Base-by-base conservation (phyloP, 2,888 invertebrate species). In the Lycocerus yunnanus region DNA sequence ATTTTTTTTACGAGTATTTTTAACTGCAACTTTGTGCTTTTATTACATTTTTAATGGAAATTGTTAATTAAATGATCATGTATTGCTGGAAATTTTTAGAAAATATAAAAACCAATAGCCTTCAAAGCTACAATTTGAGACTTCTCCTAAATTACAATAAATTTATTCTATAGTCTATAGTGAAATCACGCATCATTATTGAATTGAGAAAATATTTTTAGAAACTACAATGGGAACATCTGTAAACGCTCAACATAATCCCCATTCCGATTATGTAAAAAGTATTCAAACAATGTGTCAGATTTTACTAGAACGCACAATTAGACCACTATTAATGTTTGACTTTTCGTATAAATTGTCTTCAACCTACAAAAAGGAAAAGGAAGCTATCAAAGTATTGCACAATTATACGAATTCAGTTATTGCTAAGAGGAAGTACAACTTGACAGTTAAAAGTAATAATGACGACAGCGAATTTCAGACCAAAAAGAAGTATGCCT, bases 151-250 rank as follows among this genome's bases (percentile, higher is more conserved):
- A n/a, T n/a, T n/a, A n/a, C n/a, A n/a, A n/a, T 13, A 58, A 21
- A 21, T 8, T n/a, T n/a, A n/a, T n/a, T n/a, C n/a, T n/a, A n/a
- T n/a, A n/a, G n/a, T n/a, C n/a, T 58, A 15, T 16, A 16, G 58
- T 6, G 15, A 15, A 43, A 20, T 8, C 11, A 15, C 3, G 1
- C 27, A 13, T 15, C n/a, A 66, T 9, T 13, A 21, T 21, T 21
- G 21, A 21, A 21, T 24, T 24, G 11, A 11, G 11, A 24, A 11
- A 43, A 43, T 6, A 27, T 15, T 84, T 89, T 66, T 88, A 94
- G 95, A 96, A 87, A 92, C 95, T 9, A 93, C 96, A 9, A 96
- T 96, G 96, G 96, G 95, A 0, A 90, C 91, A 10, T 89, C 90
- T 15, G 87, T 94, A 0, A 89, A 94, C 83, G 94, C 95, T 0